Evolutionary conservation across 2,888 invertebrate species (phyloP), one percentile per base, ranked within the genome.

Genomic region (Napeogenes sylphis): DNA sequence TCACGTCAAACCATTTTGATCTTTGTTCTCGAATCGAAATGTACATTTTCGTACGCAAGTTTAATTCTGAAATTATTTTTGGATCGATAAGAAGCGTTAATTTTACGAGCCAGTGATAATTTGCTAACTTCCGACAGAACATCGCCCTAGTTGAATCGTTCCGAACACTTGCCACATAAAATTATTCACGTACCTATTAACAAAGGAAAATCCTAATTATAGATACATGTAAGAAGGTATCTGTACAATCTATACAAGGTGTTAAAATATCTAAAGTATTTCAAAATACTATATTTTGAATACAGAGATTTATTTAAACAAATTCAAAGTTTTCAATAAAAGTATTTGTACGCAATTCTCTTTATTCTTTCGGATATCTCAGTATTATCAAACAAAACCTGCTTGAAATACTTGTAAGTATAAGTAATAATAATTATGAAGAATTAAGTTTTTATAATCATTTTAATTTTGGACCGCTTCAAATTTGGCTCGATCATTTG

Each of bases 41-140:
- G 83, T 75, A 75, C 78, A 85, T 77, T 78, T 79, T 86, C 72
- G 80, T 73, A 65, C 75, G 79, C 67, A 65, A 66, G 53, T 68
- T 70, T 59, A 67, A 74, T 75, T 80, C 73, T 74, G 79, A 87
- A 87, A 89, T 89, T 84, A 89, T 88, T 85, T 86, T 81, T 84
- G 80, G 82, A 83, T 85, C 88, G 90, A 90, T 90, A 90, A 89
- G 88, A 84, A 85, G 87, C 87, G 90, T 90, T 90, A 90, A 90
- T 90, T 90, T 90, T 90, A 90, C 90, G 90, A 90, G 81, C 82
- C 85, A 87, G 87, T 87, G 90, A 90, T 90, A 90, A 90, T 90
- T 90, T 90, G 90, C 87, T 85, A 89, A 90, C 90, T 90, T 90
- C 90, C 90, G 90, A 89, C 89, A 83, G 85, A 83, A 78, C 81